Percentiles rank a stretch among this genome's conserved stretches.
Conservation (phyloP, 2,113 vertebrate genomes). For the Plotosus lineatus region DNA sequence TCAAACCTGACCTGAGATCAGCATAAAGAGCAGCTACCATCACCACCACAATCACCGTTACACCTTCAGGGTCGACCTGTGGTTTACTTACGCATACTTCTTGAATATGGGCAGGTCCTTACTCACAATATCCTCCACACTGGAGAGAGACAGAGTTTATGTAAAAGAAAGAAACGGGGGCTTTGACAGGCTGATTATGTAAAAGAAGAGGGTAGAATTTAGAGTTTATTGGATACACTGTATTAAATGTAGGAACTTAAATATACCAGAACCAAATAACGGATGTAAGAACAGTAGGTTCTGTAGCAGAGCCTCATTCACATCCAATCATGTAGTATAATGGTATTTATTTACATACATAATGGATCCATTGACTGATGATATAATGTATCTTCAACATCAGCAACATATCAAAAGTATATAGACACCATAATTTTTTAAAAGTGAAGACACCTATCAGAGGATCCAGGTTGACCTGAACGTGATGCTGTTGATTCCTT, state of each 20-base stretch:
- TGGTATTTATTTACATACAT: neutral
- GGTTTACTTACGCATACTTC: constrained; percentile 88
- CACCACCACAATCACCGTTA: constrained; percentile 24
- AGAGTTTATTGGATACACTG: neutral
- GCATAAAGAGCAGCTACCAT: neutral
- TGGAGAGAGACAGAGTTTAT: constrained; percentile 69
- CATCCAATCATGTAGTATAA: neutral
- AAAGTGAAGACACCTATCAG: too few species aligned
- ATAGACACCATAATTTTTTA: too few species aligned
- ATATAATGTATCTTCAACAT: too few species aligned
- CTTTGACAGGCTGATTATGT: neutral
- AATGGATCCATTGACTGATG: too few species aligned
- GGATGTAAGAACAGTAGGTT: neutral
- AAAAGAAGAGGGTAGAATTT: neutral
- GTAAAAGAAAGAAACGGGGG: neutral
- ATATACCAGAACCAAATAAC: neutral
- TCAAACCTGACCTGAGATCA: constrained; percentile 17
- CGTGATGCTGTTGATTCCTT: too few species aligned
- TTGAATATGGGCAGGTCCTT: constrained; percentile 85
- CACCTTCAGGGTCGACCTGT: neutral
- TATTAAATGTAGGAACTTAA: neutral
- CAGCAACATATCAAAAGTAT: too few species aligned
- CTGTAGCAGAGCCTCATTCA: neutral
- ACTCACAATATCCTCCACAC: constrained; percentile 73
- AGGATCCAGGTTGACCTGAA: too few species aligned